Base-by-base conservation (phyloP, 2,113 vertebrate genomes). In the Gnathonemus echidnorhynchus region DNA sequence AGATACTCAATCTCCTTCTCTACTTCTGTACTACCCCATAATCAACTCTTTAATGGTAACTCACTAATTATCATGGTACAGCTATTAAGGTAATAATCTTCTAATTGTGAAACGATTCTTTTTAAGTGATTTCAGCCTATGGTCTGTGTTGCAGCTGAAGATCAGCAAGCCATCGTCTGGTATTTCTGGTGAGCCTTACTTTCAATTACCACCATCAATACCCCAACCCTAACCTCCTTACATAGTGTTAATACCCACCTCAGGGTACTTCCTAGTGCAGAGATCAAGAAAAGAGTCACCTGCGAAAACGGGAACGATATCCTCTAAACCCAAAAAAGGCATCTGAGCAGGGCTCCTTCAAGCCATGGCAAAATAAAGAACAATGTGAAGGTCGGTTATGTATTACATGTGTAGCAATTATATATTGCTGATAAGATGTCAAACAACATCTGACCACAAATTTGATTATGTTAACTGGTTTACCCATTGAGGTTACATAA, bases 41-140 rank as follows among this genome's bases (percentile, higher is more conserved):
- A 53, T 89, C 35, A 56, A 9, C 49, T 83, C 27, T 84, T 35
- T 89, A 83, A 53, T 13, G 70, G 8, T 84, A 84, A 52, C 50
- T 80, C 31, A 74, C 49, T 84, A 56, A 89, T 89, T 56, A 84
- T 31, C 11, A 35, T 4, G 10, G 48, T 49, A 77, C 35, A 35
- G 46, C 31, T 89, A 89, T 89, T 83, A 89, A 53, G 70, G 70
- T 19, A 89, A 80, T 80, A 39, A 50, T 80, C n/a, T 77, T 31
- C 48, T 80, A 89, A 80, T 80, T 80, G 45, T 50, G 42, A 24
- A 21, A 42, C 1, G 3, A 52, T 31, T 87, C 13, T 84, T 84
- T 46, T 9, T 42, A 19, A 46, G 66, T 11, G 66, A 24, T 24
- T 24, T 1, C 19, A 27, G 42, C 83, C 45, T 24, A 8, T 10